Conservation (phyloP, 2,888 invertebrate species). For the Polydrusus cervinus region DNA sequence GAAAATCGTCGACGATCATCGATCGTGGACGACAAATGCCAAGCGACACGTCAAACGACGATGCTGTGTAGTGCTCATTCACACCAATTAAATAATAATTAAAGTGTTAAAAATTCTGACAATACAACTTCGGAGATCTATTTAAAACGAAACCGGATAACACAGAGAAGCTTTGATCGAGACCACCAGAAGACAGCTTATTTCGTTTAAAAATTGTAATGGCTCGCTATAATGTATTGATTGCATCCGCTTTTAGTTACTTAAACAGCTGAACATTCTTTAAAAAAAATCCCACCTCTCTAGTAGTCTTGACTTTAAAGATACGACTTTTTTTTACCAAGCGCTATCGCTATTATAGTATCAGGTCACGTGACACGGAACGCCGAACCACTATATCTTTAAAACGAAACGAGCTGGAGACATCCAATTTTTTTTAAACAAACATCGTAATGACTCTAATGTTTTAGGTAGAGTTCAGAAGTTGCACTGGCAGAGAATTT, state of each 20-base stretch:
- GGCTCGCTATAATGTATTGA: too few species aligned
- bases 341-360: too few species aligned
- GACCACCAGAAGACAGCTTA: too few species aligned
- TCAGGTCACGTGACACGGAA: background rate
- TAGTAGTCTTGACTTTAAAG: too few species aligned
- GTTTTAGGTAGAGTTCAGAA: background rate
- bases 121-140: constrained; percentile 1
- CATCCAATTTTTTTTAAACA: background rate
- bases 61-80: constrained; percentile 57
- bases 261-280: too few species aligned
- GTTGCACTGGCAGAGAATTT: constrained; percentile 14
- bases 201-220: too few species aligned
- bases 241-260: too few species aligned
- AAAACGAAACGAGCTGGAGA: background rate
- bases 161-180: too few species aligned
- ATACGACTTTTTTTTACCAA: too few species aligned
- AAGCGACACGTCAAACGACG: constrained; percentile 55
- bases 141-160: background rate
- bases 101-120: constrained; percentile 30
- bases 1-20: constrained; percentile 7
- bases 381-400: background rate
- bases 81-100: constrained; percentile 54
- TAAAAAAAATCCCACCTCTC: background rate
- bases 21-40: constrained; percentile 23
- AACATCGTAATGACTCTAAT: background rate